Evolutionary conservation across 2,797 vertebrate species (phyloP).

Genomic region (Balearica regulorum): DNA sequence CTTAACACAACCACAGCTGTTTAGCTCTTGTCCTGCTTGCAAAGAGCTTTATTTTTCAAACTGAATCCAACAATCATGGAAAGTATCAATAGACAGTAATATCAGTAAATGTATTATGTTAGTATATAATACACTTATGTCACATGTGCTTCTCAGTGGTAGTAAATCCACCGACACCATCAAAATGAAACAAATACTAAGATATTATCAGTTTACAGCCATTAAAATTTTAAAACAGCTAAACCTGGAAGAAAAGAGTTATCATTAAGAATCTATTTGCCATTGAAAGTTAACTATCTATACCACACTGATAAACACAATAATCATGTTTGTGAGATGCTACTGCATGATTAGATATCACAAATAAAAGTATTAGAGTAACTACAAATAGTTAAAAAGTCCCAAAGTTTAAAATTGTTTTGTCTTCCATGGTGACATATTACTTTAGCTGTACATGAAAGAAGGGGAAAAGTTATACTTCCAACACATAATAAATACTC

Average conservation of each 20-base stretch:
- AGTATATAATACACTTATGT: slow-evolving; percentile 31
- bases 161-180: slow-evolving; percentile 68
- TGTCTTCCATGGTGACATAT: not conserved
- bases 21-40: not conserved
- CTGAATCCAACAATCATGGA: slow-evolving; percentile 10
- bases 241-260: not conserved
- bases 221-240: slow-evolving; percentile 1
- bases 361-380: not conserved
- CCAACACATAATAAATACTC: not conserved
- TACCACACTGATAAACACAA: not conserved
- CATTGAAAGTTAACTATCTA: not conserved
- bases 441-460: not conserved
- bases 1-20: slow-evolving; percentile 29
- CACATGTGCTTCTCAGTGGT: slow-evolving; percentile 50
- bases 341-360: not conserved
- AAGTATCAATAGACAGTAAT: slow-evolving; percentile 27
- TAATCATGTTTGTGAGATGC: not conserved
- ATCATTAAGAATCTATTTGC: not conserved
- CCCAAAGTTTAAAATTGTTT: not conserved
- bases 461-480: not conserved
- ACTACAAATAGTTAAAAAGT: not conserved
- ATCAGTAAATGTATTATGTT: not conserved
- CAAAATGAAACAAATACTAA: slow-evolving; percentile 64
- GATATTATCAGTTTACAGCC: slow-evolving; percentile 3
- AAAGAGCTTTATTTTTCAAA: slow-evolving; percentile 24